These are phyloP conservation scores for Rhyzopertha dominica DNA, from an alignment of 1,140 invertebrate species.

Conservation along the genomic window DNA sequence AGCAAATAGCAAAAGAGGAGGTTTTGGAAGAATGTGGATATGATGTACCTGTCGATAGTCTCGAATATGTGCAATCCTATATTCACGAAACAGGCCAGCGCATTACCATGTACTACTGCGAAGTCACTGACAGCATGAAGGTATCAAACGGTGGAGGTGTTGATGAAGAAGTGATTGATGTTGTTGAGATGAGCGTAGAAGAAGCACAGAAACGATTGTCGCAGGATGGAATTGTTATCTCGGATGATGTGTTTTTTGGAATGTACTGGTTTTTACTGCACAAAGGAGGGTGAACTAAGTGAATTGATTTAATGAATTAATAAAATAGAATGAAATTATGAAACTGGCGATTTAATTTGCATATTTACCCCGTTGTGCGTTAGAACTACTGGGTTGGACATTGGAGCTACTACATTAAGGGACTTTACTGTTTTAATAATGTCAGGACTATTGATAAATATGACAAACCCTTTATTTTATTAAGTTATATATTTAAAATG, in stretches of 20 bases:
- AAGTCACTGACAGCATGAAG: constrained; percentile 86
- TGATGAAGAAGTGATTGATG: constrained; percentile 88
- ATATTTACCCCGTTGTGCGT: too few relatives aligned
- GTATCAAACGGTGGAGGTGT: constrained; percentile 65
- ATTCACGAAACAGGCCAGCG: constrained; percentile 64
- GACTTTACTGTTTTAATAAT: too few relatives aligned
- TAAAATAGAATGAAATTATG: too few relatives aligned
- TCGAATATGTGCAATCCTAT: constrained; percentile 66
- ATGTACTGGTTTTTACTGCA: constrained; percentile 77
- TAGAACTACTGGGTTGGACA: too few relatives aligned
- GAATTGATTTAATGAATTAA: too few relatives aligned
- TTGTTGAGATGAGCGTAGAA: constrained; percentile 72
- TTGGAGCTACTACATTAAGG: too few relatives aligned
- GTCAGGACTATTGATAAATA: too few relatives aligned
- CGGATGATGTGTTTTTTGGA: constrained; percentile 72
- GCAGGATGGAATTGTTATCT: constrained; percentile 58
- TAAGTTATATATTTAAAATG: too few relatives aligned
- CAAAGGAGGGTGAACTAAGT: constrained; percentile 1
- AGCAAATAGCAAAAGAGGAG: constrained; percentile 79
- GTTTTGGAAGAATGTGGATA: constrained; percentile 92
- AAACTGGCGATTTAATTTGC: too few relatives aligned
- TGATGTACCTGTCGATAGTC: constrained; percentile 62
- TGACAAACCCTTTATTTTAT: too few relatives aligned
- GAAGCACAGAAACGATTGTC: constrained; percentile 65
- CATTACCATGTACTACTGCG: constrained; percentile 80